A percentile compares a stretch with the other conserved stretches of the same genome.
Conservation (phyloP, 92 coral and sea anemone genomes). For the Heteractis magnifica region DNA sequence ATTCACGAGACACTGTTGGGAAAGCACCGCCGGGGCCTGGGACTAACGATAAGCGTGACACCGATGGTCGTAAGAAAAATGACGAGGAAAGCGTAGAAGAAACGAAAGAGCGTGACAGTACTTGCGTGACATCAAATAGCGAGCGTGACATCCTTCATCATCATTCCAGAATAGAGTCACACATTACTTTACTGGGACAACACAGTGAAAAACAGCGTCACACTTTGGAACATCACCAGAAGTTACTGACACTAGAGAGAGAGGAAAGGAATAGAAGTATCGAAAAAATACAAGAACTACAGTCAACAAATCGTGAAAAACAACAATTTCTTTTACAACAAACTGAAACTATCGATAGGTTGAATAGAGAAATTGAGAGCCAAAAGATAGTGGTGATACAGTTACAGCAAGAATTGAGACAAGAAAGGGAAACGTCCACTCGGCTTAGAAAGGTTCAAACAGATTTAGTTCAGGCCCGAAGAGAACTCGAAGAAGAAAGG, state of each 20-base stretch:
- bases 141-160: conserved; percentile 62
- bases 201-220: conserved; percentile 85
- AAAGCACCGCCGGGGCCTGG: neutral
- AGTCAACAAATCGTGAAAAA: conserved; percentile 41
- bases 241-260: conserved; percentile 66
- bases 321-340: conserved; percentile 51
- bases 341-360: conserved; percentile 33
- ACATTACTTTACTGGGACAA: conserved; percentile 70
- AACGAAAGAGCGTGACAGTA: conserved; percentile 30
- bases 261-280: conserved; percentile 52
- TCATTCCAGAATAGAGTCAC: conserved; percentile 76
- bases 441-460: conserved; percentile 54
- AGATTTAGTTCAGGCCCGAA: conserved; percentile 59
- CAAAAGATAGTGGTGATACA: conserved; percentile 47
- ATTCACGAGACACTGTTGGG: neutral
- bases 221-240: conserved; percentile 76
- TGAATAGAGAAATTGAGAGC: conserved; percentile 54
- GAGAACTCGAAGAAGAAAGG: conserved; percentile 67
- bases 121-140: neutral
- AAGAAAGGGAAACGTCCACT: conserved; percentile 55
- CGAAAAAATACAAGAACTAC: conserved; percentile 61
- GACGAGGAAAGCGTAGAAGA: neutral
- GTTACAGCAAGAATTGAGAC: conserved; percentile 65
- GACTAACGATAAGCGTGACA: neutral
- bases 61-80: neutral